Conservation (phyloP, 2,797 vertebrate species). For the Luscinia megarhynchos region DNA sequence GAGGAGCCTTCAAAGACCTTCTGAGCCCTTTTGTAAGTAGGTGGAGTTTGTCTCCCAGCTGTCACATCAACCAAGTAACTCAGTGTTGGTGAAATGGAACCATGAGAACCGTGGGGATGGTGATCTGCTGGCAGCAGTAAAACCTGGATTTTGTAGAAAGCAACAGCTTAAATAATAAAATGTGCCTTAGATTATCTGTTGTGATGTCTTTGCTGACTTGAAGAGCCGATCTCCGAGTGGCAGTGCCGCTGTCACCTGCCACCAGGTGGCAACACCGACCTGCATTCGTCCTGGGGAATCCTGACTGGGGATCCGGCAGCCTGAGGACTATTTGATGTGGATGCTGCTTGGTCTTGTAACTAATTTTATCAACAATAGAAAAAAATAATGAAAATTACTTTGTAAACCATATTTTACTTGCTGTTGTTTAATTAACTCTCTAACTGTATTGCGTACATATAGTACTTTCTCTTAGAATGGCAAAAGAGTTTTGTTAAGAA, state of each 20-base stretch:
- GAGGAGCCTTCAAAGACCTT: background rate
- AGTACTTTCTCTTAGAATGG: background rate
- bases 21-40: background rate
- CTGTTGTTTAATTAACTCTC: background rate
- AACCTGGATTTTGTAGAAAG: background rate
- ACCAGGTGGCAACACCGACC: conserved; percentile 46
- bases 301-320: too few species aligned
- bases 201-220: background rate
- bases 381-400: background rate
- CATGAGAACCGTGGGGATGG: background rate
- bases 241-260: background rate
- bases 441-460: background rate
- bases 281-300: background rate
- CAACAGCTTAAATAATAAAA: background rate
- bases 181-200: fast-evolving
- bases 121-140: background rate
- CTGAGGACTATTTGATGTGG: fast-evolving
- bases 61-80: too few species aligned
- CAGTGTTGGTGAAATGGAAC: background rate
- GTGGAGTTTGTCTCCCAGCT: background rate
- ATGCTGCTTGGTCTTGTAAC: background rate
- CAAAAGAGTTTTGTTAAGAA: background rate
- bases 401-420: background rate
- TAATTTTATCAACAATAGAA: background rate
- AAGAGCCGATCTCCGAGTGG: background rate